phyloP scores from a whole-genome alignment of 2,797 vertebrate species.

The Rhincodon typus region DNA sequence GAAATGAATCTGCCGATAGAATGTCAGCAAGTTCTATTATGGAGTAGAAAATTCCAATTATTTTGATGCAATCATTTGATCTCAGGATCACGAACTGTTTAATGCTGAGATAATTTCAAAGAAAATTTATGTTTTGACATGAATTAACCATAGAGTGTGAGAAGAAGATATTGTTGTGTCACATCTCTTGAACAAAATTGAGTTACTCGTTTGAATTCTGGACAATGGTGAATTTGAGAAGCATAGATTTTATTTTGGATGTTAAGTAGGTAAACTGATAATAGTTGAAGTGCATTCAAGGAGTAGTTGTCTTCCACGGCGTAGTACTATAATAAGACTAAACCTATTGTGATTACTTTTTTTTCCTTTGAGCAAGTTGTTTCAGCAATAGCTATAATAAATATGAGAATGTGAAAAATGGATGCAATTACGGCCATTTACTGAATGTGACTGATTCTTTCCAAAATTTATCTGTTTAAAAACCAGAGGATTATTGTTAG shows the following conservation, averaged over 20 bases:
- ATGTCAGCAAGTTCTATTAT: conserved; percentile 40
- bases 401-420: background rate
- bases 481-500: background rate
- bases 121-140: conserved; percentile 50
- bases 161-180: background rate
- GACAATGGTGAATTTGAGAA: background rate
- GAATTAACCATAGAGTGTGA: background rate
- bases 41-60: conserved; percentile 46
- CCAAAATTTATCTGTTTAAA: background rate
- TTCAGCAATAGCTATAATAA: background rate
- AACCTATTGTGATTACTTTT: background rate
- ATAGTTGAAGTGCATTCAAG: background rate
- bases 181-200: background rate
- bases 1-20: background rate
- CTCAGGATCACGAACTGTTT: conserved; percentile 48
- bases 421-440: background rate
- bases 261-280: background rate
- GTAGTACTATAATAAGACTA: background rate
- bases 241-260: background rate
- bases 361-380: background rate
- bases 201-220: background rate
- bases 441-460: background rate
- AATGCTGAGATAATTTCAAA: conserved; percentile 49
- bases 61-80: conserved; percentile 43
- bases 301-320: background rate